phyloP scores from a whole-genome alignment of 2,113 vertebrate species.

The Terrapene triunguis region DNA sequence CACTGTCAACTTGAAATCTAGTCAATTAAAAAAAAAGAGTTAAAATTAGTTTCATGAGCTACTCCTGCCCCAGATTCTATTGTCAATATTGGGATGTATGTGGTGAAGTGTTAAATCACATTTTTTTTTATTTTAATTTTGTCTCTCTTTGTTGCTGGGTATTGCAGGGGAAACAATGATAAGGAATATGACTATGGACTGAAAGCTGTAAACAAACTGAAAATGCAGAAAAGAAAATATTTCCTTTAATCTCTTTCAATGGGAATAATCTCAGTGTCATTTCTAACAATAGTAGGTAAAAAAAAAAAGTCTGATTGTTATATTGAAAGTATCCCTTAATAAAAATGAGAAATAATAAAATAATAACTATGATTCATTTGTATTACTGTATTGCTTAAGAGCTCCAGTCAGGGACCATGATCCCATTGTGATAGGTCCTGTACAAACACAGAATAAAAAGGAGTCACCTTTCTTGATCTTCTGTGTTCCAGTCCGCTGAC shows the following conservation, averaged over 20 bases:
- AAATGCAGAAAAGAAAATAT: neutral
- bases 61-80: rapidly evolving
- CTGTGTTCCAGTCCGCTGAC: neutral
- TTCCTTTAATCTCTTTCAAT: neutral
- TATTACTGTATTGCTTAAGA: neutral
- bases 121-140: neutral
- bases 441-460: neutral
- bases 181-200: neutral
- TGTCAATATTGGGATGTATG: neutral
- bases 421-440: neutral
- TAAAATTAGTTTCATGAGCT: neutral
- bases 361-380: neutral
- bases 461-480: neutral
- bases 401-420: neutral
- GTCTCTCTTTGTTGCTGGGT: neutral
- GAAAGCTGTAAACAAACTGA: neutral
- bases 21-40: neutral
- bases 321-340: neutral
- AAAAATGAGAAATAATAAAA: neutral
- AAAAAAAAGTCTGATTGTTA: neutral
- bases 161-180: rapidly evolving
- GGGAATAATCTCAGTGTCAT: neutral
- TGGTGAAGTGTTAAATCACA: neutral
- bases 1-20: constrained; percentile 23
- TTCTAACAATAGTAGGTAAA: neutral